A percentile compares a stretch with the other conserved stretches of the same genome.
phyloP scores from a whole-genome alignment of 2,797 vertebrate genomes.

The Epinephelus malabaricus region DNA sequence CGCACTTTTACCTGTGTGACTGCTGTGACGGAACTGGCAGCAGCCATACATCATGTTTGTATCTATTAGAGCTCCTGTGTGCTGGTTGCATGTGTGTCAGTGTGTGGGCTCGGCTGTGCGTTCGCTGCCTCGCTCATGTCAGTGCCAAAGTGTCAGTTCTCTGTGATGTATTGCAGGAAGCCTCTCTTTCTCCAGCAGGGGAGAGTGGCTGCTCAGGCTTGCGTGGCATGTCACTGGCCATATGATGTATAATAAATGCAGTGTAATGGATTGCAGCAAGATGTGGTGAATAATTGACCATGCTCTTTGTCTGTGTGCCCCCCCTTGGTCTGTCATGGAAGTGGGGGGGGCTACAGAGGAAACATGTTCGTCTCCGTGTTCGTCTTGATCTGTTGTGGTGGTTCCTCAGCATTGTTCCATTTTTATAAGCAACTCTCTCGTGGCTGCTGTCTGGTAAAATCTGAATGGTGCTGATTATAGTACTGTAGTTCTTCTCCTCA shows the following conservation, averaged over 20 bases:
- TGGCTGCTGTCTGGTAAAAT: conserved; percentile 19
- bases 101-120: conserved; percentile 1
- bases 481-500: conserved; percentile 1
- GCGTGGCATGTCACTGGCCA: conserved; percentile 67
- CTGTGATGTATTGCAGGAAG: conserved; percentile 60
- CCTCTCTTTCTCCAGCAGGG: conserved; percentile 32
- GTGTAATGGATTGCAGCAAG: conserved; percentile 85
- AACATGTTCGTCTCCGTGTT: conserved; percentile 37
- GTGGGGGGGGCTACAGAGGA: conserved; percentile 19
- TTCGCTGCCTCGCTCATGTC: conserved; percentile 34
- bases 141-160: conserved; percentile 43
- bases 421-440: conserved; percentile 30
- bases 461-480: conserved; percentile 20
- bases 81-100: conserved; percentile 13
- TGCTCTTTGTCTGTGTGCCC: conserved; percentile 77
- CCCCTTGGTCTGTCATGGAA: conserved; percentile 9
- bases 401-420: conserved; percentile 22
- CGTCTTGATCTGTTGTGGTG: conserved; percentile 22
- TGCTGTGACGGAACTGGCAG: conserved; percentile 36
- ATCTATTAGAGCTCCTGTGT: conserved; percentile 9
- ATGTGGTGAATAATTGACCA: conserved; percentile 84
- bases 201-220: conserved; percentile 62
- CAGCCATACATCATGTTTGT: conserved; percentile 50
- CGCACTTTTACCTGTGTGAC: conserved; percentile 30
- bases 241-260: conserved; percentile 84